Evolutionary conservation across 2,113 vertebrate genomes (phyloP).

Genomic region (Thryonomys swinderianus): DNA sequence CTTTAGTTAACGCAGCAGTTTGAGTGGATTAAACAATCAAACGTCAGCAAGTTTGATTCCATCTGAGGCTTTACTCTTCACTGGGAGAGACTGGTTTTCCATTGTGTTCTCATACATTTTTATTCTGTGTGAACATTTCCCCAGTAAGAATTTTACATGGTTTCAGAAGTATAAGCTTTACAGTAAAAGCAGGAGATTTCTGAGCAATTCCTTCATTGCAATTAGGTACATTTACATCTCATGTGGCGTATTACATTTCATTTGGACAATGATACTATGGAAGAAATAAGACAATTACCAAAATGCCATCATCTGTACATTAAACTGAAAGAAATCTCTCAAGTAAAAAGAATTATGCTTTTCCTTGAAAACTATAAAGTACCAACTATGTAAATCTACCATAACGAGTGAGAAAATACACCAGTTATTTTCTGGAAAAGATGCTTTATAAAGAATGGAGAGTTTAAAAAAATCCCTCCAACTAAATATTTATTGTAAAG

Average conservation of each 20-base stretch:
- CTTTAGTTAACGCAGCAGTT: fast-evolving
- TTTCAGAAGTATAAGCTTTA: neutral
- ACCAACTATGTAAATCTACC: neutral
- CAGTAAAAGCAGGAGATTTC: neutral
- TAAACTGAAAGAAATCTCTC: neutral
- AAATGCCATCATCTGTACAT: neutral
- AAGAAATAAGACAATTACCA: neutral
- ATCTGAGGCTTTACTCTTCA: neutral
- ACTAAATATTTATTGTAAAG: neutral
- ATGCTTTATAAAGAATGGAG: neutral
- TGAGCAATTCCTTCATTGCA: neutral
- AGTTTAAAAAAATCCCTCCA: neutral
- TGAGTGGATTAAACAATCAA: neutral
- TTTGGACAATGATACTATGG: neutral
- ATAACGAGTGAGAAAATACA: neutral
- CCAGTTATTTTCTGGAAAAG: neutral
- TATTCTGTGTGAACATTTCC: fast-evolving
- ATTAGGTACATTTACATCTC: neutral
- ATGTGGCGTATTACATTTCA: neutral
- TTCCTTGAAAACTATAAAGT: neutral
- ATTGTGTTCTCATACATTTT: neutral
- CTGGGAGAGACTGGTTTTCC: neutral
- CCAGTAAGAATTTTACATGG: neutral
- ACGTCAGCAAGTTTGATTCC: neutral
- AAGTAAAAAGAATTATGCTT: neutral